Evolutionary conservation across 2,888 invertebrate genomes (phyloP).

Genomic region (Heteromurus nitidus): DNA sequence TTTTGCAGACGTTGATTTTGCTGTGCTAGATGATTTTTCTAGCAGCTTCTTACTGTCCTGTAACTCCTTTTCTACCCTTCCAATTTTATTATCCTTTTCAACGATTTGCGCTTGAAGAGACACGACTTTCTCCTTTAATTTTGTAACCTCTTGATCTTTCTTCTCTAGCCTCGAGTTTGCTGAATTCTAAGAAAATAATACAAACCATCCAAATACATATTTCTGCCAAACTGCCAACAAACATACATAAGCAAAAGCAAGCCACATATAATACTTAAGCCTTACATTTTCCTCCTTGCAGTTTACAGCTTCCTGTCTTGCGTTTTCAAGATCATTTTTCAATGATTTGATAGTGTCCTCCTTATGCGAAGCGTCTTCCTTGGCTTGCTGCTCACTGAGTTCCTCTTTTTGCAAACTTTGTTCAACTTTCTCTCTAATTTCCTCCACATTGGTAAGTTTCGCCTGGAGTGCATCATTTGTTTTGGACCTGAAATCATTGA

Average conservation of each 20-base stretch:
- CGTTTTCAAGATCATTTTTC: conserved; percentile 69
- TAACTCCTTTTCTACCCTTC: conserved; percentile 67
- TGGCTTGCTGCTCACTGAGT: conserved; percentile 63
- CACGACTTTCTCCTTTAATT: conserved; percentile 70
- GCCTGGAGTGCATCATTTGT: conserved; percentile 71
- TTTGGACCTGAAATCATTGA: conserved; percentile 60
- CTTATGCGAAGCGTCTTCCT: conserved; percentile 56
- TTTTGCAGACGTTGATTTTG: conserved; percentile 52
- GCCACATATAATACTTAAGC: not conserved
- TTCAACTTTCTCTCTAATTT: conserved; percentile 69
- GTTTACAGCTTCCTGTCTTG: conserved; percentile 68
- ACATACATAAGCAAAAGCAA: not conserved
- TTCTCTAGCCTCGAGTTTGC: conserved; percentile 58
- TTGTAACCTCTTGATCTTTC: conserved; percentile 66
- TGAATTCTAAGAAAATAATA: conserved; percentile 52
- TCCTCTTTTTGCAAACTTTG: conserved; percentile 66
- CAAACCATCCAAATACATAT: not conserved
- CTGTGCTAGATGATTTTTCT: conserved; percentile 39
- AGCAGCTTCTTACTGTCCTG: conserved; percentile 46
- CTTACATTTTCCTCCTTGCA: conserved; percentile 71
- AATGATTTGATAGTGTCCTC: conserved; percentile 65
- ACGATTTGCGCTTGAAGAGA: conserved; percentile 71
- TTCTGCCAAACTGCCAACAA: not conserved
- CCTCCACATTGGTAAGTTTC: conserved; percentile 68
- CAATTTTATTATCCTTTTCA: conserved; percentile 67